Conservation (phyloP, 2,888 invertebrate genomes). For the Hemistola chrysoprasaria region DNA sequence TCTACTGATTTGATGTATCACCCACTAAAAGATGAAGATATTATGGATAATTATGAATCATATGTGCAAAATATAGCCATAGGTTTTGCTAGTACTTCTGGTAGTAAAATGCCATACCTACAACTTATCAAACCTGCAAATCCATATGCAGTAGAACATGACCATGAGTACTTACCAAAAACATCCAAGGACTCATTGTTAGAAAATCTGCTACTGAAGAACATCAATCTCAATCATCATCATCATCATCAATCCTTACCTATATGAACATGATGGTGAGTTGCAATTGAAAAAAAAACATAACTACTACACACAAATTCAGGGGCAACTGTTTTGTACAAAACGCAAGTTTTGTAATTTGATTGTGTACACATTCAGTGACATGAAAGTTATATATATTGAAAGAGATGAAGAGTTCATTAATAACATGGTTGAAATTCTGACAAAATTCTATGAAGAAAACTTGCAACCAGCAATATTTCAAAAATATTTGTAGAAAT, state of each 20-base stretch:
- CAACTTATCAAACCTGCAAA: neutral
- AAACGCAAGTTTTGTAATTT: neutral
- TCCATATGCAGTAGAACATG: too few relatives aligned
- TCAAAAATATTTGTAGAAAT: neutral
- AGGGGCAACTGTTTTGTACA: neutral
- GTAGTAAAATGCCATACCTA: neutral
- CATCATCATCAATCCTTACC: too few relatives aligned
- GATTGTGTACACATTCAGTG: neutral
- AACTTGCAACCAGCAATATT: neutral
- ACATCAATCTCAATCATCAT: too few relatives aligned
- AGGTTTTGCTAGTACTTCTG: neutral
- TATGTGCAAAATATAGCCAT: neutral
- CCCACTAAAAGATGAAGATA: too few relatives aligned
- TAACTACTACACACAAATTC: too few relatives aligned
- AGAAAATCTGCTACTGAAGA: too few relatives aligned
- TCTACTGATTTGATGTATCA: too few relatives aligned
- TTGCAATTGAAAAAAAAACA: neutral
- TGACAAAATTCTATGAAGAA: neutral
- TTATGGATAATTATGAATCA: neutral
- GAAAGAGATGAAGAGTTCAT: neutral
- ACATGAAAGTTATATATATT: neutral
- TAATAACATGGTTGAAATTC: neutral
- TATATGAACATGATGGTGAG: neutral
- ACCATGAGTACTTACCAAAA: too few relatives aligned
- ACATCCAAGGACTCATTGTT: too few relatives aligned